Evolutionary conservation across 1,140 invertebrate species (phyloP).

Genomic region (Streblospio benedicti): DNA sequence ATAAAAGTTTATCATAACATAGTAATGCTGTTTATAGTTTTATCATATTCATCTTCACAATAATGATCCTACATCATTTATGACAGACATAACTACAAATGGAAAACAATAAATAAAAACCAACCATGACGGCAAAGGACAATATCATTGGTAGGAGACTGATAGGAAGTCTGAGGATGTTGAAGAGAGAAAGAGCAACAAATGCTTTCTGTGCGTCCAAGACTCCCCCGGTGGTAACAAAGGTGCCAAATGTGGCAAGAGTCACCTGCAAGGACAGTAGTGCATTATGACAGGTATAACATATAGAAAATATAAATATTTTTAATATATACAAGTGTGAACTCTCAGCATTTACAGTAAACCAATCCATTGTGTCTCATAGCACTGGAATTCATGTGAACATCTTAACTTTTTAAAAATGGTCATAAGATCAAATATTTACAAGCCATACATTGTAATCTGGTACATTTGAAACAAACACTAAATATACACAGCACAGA

Average conservation of each 20-base stretch:
- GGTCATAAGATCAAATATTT: too few species aligned
- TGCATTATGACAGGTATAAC: neutral
- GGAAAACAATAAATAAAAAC: neutral
- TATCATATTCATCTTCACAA: neutral
- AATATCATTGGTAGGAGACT: slow-evolving; percentile 41
- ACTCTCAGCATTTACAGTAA: neutral
- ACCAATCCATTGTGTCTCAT: too few species aligned
- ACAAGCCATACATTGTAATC: neutral
- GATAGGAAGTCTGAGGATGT: slow-evolving; percentile 82
- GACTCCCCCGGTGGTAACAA: slow-evolving; percentile 27
- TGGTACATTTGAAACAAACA: neutral
- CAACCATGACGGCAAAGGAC: neutral
- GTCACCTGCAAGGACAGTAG: slow-evolving; percentile 52
- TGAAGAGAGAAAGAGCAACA: slow-evolving; percentile 89
- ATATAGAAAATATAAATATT: neutral
- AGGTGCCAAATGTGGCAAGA: slow-evolving; percentile 65
- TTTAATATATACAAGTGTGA: neutral
- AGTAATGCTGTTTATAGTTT: neutral
- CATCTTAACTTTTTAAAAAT: too few species aligned
- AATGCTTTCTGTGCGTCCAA: slow-evolving; percentile 57
- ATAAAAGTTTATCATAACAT: neutral
- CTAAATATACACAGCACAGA: neutral
- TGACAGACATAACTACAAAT: neutral
- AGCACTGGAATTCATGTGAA: too few species aligned
- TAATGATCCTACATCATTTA: neutral